Evolutionary conservation across 1,140 invertebrate genomes (phyloP), one percentile per base, ranked within the genome.

Genomic region (Coptotermes formosanus): DNA sequence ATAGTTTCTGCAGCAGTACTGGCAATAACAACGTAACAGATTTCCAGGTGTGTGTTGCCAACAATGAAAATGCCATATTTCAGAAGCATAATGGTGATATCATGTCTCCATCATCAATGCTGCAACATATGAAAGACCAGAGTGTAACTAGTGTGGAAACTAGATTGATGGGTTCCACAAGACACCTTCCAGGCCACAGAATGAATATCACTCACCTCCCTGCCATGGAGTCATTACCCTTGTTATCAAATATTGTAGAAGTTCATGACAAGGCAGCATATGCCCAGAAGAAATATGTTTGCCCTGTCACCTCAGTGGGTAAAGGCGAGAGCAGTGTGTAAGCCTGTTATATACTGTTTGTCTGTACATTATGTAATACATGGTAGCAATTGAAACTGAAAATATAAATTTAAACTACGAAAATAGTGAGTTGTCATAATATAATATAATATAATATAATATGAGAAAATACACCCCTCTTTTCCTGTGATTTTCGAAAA

Each of bases 201-300:
- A 69, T n/a, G 25, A 69, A 7, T 25, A 59, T 43, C 3, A 55
- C 55, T 43, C 75, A 83, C 14, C n/a, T 86, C 25, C 82, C 84
- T 3, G 48, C 45, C 7, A 83, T 84, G 86, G 91, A 93, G 83
- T 92, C 92, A 8, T 88, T 94, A 82, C 93, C 93, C 12, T 90
- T 94, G 45, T 89, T 94, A 25, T 91, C 91, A 25, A 92, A 91
- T 32, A 90, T 89, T 30, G 91, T 90, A 84, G 90, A 92, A 48
- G 89, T 90, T 23, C 92, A 91, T 52, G 90, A 91, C 85, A 91
- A 88, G 83, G 91, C 92, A 8, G 93, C 93, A 7, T 92, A 92
- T 86, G 93, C 92, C 88, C 93, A 92, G 86, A 94, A 94, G 87
- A 93, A 94, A 87, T 93, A 93, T 88, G 92, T 93, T 84, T 94